Evolutionary conservation across 2,888 invertebrate species (phyloP), one percentile per base, ranked within the genome.

Genomic region (Bellardia bayeri): DNA sequence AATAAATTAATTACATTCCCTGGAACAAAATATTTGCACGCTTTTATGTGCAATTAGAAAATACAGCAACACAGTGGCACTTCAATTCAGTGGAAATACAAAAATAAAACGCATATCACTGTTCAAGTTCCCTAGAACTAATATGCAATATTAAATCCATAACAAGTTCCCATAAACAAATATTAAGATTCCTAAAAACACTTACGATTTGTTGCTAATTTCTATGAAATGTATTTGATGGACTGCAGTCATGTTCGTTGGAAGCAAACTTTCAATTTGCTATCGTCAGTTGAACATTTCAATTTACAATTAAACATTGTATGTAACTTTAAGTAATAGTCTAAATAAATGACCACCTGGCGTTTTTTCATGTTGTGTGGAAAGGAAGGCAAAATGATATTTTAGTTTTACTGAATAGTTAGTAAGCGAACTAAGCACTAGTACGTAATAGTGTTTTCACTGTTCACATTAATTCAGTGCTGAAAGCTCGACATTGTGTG

Each of bases 1-100:
- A 56, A 82, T 78, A 87, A 84, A 87, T 87, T 82, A 87, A 87
- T 87, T 82, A 85, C 66, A 82, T 85, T 79, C 76, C 63, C 30
- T 63, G 72, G 63, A 84, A 81, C 64, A 76, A 81, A 61, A 69
- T 85, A 75, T 69, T 69, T 63, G 23, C 68, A 80, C 74, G 33
- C 56, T 79, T 79, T 58, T 54, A 68, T 58, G 58, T 42, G 40
- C 30, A 66, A 82, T 74, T 84, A 84, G 76, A 61, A 74, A 64
- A 37, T 11, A 37, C 9, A 33, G 30, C 40, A 23, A 40, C 40
- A 83, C 78, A 72, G 78, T 83, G 71, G 54, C 33, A 56, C 42
- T 14, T 56, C 74, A 45, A 16, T 66, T 74, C 56, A 14, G 23
- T 4, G 56, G 56, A 81, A 74, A 23, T 56, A 33, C 16, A 14